Evolutionary conservation across 2,113 vertebrate species (phyloP).

Genomic region (Fregata magnificens): DNA sequence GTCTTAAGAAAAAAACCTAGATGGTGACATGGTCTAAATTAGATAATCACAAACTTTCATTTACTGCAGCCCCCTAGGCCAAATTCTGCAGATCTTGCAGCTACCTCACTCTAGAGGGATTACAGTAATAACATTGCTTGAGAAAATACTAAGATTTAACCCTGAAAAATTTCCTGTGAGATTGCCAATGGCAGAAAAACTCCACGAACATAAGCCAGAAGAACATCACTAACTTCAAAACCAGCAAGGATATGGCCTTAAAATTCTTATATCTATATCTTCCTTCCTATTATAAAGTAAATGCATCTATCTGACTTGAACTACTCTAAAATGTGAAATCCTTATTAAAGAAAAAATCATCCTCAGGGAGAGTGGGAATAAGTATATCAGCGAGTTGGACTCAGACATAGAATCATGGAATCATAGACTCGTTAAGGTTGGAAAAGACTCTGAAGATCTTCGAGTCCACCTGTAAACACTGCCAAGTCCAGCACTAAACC

Average conservation of each 20-base stretch:
- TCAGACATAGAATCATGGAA: background rate
- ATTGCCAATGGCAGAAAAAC: background rate
- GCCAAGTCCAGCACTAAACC: background rate
- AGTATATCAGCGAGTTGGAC: background rate
- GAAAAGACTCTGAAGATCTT: background rate
- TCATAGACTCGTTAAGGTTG: background rate
- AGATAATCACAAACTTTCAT: background rate
- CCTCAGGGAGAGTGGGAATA: background rate
- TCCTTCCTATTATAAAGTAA: background rate
- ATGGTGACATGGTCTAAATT: background rate
- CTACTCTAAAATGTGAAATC: background rate
- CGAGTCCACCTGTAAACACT: background rate
- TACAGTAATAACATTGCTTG: background rate
- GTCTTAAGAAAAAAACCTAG: background rate
- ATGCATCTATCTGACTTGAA: background rate
- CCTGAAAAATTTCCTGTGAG: background rate
- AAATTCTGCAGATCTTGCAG: background rate
- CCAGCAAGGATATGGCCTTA: background rate
- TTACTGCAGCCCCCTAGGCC: background rate
- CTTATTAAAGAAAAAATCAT: background rate
- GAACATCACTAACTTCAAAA: background rate
- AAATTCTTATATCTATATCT: background rate
- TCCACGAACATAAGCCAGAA: background rate
- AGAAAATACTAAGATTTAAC: background rate
- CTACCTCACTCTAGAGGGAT: background rate